Evolutionary conservation across 2,797 vertebrate species (phyloP), one percentile per base, ranked within the genome.

Genomic region (Ibycter americanus): DNA sequence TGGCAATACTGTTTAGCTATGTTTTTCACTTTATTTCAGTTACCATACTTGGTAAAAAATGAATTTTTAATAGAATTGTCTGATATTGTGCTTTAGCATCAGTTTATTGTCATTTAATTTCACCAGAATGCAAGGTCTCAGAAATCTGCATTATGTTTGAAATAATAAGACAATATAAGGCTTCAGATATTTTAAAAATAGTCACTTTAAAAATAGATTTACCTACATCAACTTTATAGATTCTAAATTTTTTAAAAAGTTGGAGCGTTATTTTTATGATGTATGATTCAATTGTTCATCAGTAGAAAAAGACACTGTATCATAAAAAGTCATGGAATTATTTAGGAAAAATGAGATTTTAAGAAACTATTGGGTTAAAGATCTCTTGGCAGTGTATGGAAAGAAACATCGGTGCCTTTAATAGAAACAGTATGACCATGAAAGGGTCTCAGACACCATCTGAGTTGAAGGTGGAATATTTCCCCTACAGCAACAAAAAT

Each of bases 401-500:
- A 78, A 90, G 76, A 94, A 83, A 83, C 76, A 84, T 4, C 51
- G 27, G 14, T 54, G 46, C 8, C 59, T 95, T 68, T 79, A 96
- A 81, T 63, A 42, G 47, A 92, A 92, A 36, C 5, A 54, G 4
- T 63, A 59, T 46, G n/a, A 92, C 11, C 31, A 82, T 66, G 25
- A 49, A 72, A 87, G 38, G 59, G 46, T 51, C 31, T 92, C 56
- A 61, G 31, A 42, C 40, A 44, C 78, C 54, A 90, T 86, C 27
- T 80, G 42, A 93, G 25, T 46, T 70, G 68, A 92, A 94, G 87
- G 76, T 78, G 54, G 31, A 55, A 88, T 81, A 83, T 91, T 90
- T 93, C 42, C 71, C 74, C 83, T 66, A 26, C 20, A 73, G 83
- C 59, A 78, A 87, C 73, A 92, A 87, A 89, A 94, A 93, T 29